phyloP scores from a whole-genome alignment of 1,140 invertebrate species.

The Cepaea nemoralis region DNA sequence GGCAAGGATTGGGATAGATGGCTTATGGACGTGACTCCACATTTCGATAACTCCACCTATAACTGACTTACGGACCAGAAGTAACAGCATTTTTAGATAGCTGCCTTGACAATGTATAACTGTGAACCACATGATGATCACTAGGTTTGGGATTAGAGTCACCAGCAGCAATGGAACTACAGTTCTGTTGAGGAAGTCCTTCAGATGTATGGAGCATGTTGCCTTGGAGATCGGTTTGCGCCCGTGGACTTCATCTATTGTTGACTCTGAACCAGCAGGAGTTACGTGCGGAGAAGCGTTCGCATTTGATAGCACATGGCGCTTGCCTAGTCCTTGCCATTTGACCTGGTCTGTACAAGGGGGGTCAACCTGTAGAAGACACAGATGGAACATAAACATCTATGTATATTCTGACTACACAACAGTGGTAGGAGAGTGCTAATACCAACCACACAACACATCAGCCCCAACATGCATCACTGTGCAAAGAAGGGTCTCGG shows the following conservation, averaged over 20 bases:
- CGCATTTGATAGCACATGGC: neutral
- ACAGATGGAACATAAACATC: too few species aligned
- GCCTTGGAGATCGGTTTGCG: slow-evolving; percentile 42
- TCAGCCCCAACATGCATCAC: too few species aligned
- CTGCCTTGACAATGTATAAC: slow-evolving; percentile 63
- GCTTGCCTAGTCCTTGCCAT: neutral
- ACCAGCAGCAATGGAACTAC: slow-evolving; percentile 64
- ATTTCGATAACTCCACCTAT: slow-evolving; percentile 53
- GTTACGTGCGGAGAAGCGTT: neutral
- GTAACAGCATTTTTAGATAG: slow-evolving; percentile 50
- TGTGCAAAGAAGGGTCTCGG: too few species aligned
- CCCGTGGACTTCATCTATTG: slow-evolving; percentile 37
- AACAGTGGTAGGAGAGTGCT: too few species aligned
- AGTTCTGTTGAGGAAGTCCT: slow-evolving; percentile 51
- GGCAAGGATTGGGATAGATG: slow-evolving; percentile 49
- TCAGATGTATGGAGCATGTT: slow-evolving; percentile 32
- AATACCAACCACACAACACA: too few species aligned
- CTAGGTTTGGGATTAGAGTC: slow-evolving; percentile 58
- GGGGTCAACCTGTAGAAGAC: slow-evolving; percentile 22
- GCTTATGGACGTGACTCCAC: slow-evolving; percentile 56
- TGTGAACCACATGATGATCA: slow-evolving; percentile 69
- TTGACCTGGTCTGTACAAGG: slow-evolving; percentile 13
- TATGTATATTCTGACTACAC: too few species aligned
- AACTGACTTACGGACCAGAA: slow-evolving; percentile 47
- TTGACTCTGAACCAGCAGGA: slow-evolving; percentile 22